These are phyloP conservation scores for Chloroclysta siterata DNA, from an alignment of 2,888 invertebrate genomes.

Conservation along the genomic window DNA sequence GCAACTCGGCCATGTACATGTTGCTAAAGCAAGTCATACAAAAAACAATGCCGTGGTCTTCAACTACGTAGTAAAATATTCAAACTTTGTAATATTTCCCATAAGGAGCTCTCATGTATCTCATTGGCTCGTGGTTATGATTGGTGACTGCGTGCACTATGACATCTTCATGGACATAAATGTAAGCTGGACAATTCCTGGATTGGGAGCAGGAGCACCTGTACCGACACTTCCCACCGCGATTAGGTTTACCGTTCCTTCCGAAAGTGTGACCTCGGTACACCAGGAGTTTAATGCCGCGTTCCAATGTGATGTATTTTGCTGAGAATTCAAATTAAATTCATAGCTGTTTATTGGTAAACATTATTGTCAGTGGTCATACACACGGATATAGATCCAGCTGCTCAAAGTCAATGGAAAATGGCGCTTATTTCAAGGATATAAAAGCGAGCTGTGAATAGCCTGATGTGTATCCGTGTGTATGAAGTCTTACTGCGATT, in stretches of 20 bases:
- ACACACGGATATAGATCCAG: no score
- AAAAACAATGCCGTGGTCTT: no score
- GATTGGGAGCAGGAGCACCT: conserved; percentile 21
- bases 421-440: no score
- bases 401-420: no score
- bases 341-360: not conserved
- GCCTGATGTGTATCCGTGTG: no score
- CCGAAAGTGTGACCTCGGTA: conserved; percentile 22
- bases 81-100: conserved; percentile 25
- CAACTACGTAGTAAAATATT: no score
- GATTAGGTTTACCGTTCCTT: conserved; percentile 11
- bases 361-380: not conserved
- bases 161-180: conserved; percentile 6
- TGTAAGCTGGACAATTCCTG: conserved; percentile 17
- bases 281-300: conserved; percentile 10
- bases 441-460: no score
- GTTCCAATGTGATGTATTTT: conserved; percentile 7
- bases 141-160: not conserved
- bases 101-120: not conserved
- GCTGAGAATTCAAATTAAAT: conserved; percentile 8
- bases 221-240: conserved; percentile 15
- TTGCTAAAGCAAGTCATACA: no score
- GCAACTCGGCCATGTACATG: no score
- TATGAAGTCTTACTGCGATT: no score
- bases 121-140: conserved; percentile 27